phyloP scores from a whole-genome alignment of 35 echinoderm and acorn worm species.

The Strongylocentrotus purpuratus region DNA sequence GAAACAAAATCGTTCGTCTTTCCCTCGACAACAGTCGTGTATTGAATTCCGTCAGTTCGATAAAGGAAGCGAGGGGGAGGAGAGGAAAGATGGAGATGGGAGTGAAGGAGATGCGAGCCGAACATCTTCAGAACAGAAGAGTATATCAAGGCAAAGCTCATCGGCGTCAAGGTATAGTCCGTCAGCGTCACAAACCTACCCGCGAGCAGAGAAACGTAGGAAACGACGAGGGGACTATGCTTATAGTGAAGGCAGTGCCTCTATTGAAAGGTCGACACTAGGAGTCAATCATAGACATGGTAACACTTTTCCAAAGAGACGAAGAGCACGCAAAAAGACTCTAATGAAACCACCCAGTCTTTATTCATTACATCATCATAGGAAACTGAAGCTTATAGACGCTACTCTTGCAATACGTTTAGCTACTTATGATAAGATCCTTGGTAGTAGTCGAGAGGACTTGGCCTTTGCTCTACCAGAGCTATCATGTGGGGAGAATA shows the following conservation, averaged over 20 bases:
- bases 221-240: conserved; percentile 31
- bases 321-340: conserved; percentile 64
- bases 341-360: conserved; percentile 83
- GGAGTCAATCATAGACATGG: conserved; percentile 37
- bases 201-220: not conserved
- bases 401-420: conserved; percentile 77
- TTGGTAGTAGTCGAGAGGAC: conserved; percentile 92
- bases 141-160: conserved; percentile 42
- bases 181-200: conserved; percentile 1
- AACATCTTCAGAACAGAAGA: conserved; percentile 11
- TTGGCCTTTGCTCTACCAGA: conserved; percentile 74
- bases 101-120: conserved; percentile 19
- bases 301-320: conserved; percentile 58
- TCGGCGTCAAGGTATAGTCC: conserved; percentile 7
- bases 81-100: conserved; percentile 42
- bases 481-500: conserved; percentile 65
- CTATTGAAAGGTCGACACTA: not conserved
- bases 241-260: not conserved
- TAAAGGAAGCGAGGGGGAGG: conserved; percentile 17
- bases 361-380: conserved; percentile 71
- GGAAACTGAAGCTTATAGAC: conserved; percentile 80
- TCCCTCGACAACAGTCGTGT: conserved; percentile 75
- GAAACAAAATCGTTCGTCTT: conserved; percentile 50
- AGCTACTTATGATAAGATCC: conserved; percentile 81
- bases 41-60: conserved; percentile 90